A percentile compares a stretch with the other conserved stretches of the same genome.
phyloP scores from a whole-genome alignment of 2,113 vertebrate genomes.

The Lepisosteus osseus region DNA sequence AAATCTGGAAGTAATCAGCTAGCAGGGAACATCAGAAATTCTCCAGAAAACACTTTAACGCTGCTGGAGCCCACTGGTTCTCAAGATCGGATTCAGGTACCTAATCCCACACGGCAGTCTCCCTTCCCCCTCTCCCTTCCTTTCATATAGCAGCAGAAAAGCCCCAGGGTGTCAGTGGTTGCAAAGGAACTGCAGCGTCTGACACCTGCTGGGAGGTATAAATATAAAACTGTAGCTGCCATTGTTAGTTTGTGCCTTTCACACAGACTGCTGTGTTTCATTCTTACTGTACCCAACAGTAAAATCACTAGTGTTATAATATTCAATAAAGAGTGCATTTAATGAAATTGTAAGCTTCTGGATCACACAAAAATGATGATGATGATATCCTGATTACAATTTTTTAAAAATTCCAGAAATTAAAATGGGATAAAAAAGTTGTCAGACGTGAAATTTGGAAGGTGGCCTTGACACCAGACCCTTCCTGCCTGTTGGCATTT shows the following conservation, averaged over 20 bases:
- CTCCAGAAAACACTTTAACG: slow-evolving; percentile 88
- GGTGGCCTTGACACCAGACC: no score
- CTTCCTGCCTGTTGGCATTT: no score
- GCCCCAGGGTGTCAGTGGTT: slow-evolving; percentile 85
- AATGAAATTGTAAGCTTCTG: no score
- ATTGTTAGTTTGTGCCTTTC: slow-evolving; percentile 70
- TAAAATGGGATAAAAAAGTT: no score
- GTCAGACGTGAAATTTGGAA: no score
- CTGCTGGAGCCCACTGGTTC: slow-evolving; percentile 88
- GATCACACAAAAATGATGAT: no score
- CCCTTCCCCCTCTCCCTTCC: slow-evolving; percentile 61
- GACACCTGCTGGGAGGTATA: slow-evolving; percentile 91
- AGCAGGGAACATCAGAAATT: slow-evolving; percentile 89
- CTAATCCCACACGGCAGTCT: slow-evolving; percentile 88
- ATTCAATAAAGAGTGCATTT: no score
- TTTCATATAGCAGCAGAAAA: slow-evolving; percentile 70
- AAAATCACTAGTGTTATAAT: neutral
- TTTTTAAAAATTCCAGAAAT: no score
- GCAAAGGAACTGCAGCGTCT: slow-evolving; percentile 78
- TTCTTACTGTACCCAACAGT: neutral
- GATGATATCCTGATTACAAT: no score
- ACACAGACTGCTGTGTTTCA: slow-evolving; percentile 41
- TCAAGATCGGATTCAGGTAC: slow-evolving; percentile 93
- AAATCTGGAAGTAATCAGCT: slow-evolving; percentile 99
- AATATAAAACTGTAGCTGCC: slow-evolving; percentile 79